These are phyloP conservation scores for Drosophila tsacasi DNA, from an alignment of 1,140 invertebrate genomes.

Conservation along the genomic window DNA sequence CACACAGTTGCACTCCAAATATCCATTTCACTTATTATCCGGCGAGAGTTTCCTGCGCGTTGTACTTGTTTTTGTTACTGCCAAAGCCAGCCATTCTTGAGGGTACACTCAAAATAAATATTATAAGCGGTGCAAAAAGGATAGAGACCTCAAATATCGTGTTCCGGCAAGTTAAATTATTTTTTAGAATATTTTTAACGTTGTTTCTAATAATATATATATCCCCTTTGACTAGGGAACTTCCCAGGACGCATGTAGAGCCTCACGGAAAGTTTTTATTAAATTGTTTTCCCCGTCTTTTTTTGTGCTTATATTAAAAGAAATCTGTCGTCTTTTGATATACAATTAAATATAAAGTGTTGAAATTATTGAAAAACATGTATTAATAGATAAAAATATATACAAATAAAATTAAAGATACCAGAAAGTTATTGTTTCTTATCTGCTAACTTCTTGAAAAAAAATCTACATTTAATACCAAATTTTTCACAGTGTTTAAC, in stretches of 20 bases:
- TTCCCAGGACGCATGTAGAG: constrained; percentile 62
- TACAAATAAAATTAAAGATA: too few species aligned
- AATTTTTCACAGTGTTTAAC: not conserved
- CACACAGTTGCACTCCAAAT: constrained; percentile 57
- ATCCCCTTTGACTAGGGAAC: constrained; percentile 5
- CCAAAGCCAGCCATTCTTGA: constrained; percentile 17
- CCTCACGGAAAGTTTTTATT: constrained; percentile 68
- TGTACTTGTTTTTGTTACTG: constrained; percentile 21
- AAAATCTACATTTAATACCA: not conserved
- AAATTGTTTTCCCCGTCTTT: constrained; percentile 50
- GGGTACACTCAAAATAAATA: constrained; percentile 6
- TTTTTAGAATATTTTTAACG: not conserved
- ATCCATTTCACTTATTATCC: constrained; percentile 79
- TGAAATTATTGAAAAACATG: too few species aligned
- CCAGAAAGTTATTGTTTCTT: too few species aligned
- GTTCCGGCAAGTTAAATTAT: too few species aligned
- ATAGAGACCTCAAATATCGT: not conserved
- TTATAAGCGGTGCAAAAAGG: not conserved
- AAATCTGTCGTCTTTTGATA: not conserved
- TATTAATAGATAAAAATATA: too few species aligned
- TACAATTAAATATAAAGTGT: not conserved
- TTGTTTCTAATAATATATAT: too few species aligned
- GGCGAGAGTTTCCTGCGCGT: constrained; percentile 64
- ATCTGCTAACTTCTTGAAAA: too few species aligned
- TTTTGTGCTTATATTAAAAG: constrained; percentile 20